These are phyloP conservation scores for Cercopithecus petaurista DNA, from an alignment of 2,797 vertebrate genomes.

Conservation along the genomic window DNA sequence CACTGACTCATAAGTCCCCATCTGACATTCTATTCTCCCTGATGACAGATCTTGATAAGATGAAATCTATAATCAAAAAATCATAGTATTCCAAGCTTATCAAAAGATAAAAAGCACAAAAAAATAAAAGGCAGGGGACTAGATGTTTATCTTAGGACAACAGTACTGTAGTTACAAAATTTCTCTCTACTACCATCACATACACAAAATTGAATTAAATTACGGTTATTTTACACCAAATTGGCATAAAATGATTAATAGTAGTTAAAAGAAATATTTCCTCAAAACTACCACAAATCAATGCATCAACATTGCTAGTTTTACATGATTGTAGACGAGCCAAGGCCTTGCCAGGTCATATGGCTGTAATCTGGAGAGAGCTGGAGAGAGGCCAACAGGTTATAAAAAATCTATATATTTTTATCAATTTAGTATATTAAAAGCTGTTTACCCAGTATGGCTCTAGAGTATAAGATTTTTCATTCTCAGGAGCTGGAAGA, in stretches of 20 bases:
- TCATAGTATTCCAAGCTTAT: slow-evolving; percentile 36
- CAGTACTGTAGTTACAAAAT: neutral
- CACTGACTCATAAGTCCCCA: slow-evolving; percentile 62
- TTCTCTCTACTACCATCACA: neutral
- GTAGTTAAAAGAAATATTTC: neutral
- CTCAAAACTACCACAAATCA: neutral
- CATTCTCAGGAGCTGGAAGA: neutral
- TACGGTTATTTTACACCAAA: neutral
- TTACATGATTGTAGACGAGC: neutral
- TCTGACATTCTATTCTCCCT: slow-evolving; percentile 61
- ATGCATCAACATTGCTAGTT: neutral
- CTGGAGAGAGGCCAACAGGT: neutral
- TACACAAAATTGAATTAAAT: neutral
- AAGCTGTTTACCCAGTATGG: neutral
- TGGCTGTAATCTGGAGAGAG: neutral
- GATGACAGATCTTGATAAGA: slow-evolving; percentile 41
- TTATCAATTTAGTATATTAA: neutral
- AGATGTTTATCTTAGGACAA: slow-evolving; percentile 2
- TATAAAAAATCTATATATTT: neutral
- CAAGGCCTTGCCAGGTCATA: neutral
- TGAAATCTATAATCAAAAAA: slow-evolving; percentile 51
- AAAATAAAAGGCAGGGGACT: neutral
- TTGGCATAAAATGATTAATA: neutral
- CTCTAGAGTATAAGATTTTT: neutral
- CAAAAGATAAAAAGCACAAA: slow-evolving; percentile 39